These are phyloP conservation scores for Astreopora myriophthalma DNA, from an alignment of 64 coral and sea anemone genomes.

Conservation along the genomic window DNA sequence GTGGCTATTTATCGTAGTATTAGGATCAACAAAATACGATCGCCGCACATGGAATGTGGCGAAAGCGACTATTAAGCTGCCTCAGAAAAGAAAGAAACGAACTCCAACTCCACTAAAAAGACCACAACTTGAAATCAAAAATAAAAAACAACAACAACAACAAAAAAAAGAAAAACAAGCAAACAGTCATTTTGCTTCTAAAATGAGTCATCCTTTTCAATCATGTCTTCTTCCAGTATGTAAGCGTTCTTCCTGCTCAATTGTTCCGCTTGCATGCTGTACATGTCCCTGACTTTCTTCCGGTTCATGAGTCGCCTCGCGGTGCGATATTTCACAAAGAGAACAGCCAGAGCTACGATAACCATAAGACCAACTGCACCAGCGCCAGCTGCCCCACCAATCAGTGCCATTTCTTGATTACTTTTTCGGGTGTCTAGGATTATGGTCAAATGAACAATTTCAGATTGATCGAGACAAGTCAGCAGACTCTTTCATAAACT, in stretches of 20 bases:
- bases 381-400: conserved; percentile 2
- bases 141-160: too few species aligned
- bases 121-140: too few species aligned
- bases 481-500: too few species aligned
- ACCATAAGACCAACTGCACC: neutral
- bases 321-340: conserved; percentile 24
- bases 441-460: neutral
- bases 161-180: too few species aligned
- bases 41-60: too few species aligned
- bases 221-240: neutral
- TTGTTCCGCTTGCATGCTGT: neutral
- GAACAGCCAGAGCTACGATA: neutral
- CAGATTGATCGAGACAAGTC: too few species aligned
- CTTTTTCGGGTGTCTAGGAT: neutral
- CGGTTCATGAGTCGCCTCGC: conserved; percentile 18
- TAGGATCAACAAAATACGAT: too few species aligned
- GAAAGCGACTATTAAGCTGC: too few species aligned
- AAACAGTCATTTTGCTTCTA: neutral
- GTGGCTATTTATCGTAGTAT: too few species aligned
- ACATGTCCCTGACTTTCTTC: conserved; percentile 14
- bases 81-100: too few species aligned
- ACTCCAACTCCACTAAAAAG: too few species aligned
- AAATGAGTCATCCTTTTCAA: neutral
- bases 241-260: conserved; percentile 5
- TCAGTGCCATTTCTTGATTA: neutral